These are phyloP conservation scores for Mustela nigripes DNA, from an alignment of 2,113 vertebrate species.

Conservation along the genomic window DNA sequence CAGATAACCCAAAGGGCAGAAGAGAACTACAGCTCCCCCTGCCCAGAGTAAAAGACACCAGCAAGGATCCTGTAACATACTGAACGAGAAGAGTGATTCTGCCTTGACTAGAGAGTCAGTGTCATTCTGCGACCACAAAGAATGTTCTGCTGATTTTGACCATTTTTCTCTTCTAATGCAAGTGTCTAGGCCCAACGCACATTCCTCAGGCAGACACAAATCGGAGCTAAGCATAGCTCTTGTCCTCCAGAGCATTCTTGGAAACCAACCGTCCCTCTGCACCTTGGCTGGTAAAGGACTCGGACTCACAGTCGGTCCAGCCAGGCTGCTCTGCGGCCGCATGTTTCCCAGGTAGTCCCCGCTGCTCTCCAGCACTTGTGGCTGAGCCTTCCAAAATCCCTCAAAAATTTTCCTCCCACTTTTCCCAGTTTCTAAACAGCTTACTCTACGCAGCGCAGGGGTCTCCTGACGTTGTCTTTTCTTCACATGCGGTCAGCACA, in stretches of 20 bases:
- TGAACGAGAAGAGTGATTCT: neutral
- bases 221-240: neutral
- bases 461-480: neutral
- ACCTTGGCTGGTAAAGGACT: rapidly evolving
- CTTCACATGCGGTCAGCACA: neutral
- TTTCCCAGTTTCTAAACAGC: constrained; percentile 2
- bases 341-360: neutral
- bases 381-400: neutral
- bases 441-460: neutral
- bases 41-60: constrained; percentile 18
- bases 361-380: neutral
- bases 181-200: neutral
- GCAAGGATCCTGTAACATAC: neutral
- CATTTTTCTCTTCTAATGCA: neutral
- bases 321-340: neutral
- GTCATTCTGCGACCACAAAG: constrained; percentile 5
- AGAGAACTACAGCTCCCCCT: neutral
- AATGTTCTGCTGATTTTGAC: neutral
- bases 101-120: neutral
- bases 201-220: neutral
- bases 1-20: neutral
- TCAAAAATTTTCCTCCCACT: neutral
- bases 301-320: neutral
- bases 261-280: neutral
- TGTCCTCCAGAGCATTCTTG: neutral